Conservation (phyloP, 2,113 vertebrate genomes). For the Probosciger aterrimus region DNA sequence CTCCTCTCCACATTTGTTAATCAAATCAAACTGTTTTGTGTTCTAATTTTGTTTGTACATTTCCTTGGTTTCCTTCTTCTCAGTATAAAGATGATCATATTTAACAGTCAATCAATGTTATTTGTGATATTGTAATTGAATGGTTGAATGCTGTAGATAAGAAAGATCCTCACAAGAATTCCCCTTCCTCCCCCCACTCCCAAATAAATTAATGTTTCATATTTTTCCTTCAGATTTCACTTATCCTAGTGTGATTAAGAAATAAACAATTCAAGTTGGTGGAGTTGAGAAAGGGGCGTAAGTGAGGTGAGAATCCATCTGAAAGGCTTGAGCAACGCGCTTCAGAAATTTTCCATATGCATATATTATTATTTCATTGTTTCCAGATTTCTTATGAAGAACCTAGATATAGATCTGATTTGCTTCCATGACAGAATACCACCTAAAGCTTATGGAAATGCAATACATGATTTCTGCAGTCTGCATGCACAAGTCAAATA, state of each 20-base stretch:
- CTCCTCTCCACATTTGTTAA: neutral
- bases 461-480: neutral
- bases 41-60: neutral
- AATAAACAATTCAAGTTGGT: neutral
- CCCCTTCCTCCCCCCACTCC: neutral
- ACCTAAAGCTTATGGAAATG: neutral
- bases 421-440: neutral
- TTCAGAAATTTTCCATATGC: neutral
- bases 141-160: neutral
- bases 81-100: neutral
- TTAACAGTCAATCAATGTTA: neutral
- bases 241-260: neutral
- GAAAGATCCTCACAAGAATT: neutral
- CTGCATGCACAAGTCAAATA: neutral
- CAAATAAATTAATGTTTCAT: neutral
- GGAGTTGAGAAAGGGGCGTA: neutral
- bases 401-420: neutral
- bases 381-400: neutral
- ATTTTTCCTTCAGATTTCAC: neutral
- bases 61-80: neutral
- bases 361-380: neutral
- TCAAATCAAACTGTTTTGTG: neutral
- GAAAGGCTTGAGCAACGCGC: neutral
- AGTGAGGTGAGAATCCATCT: neutral
- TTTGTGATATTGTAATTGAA: neutral